Conservation (phyloP, 2,888 invertebrate species). For the Epirrhoe alternata region DNA sequence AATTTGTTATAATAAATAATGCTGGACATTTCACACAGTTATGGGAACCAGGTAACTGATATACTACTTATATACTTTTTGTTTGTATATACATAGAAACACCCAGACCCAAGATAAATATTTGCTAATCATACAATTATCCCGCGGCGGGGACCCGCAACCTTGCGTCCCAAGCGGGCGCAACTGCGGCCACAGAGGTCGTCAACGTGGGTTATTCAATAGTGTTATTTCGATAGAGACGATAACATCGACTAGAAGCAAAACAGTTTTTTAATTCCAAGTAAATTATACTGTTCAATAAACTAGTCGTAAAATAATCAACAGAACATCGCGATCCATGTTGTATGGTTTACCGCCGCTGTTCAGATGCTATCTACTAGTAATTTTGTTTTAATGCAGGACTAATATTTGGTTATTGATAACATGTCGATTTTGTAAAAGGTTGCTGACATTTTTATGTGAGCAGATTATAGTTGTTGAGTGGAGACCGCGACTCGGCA, state of each 20-base stretch:
- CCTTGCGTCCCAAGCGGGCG: no score
- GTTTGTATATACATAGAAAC: no score
- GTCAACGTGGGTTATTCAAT: no score
- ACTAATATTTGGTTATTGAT: neutral
- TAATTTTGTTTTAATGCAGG: conserved; percentile 4
- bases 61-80: no score
- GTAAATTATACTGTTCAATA: neutral
- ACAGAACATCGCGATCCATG: neutral
- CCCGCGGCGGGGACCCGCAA: no score
- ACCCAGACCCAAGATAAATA: no score
- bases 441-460: neutral
- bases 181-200: no score
- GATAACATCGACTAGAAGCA: neutral
- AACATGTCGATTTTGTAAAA: neutral
- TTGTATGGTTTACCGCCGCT: neutral
- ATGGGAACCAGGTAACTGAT: no score
- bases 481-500: no score
- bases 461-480: neutral
- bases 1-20: no score
- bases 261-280: neutral
- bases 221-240: neutral
- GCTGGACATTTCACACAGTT: no score
- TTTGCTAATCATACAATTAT: no score
- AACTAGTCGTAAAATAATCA: conserved; percentile 2
- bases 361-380: neutral